Evolutionary conservation across 2,113 vertebrate species (phyloP), one percentile per base, ranked within the genome.

Genomic region (Semnornis frantzii): DNA sequence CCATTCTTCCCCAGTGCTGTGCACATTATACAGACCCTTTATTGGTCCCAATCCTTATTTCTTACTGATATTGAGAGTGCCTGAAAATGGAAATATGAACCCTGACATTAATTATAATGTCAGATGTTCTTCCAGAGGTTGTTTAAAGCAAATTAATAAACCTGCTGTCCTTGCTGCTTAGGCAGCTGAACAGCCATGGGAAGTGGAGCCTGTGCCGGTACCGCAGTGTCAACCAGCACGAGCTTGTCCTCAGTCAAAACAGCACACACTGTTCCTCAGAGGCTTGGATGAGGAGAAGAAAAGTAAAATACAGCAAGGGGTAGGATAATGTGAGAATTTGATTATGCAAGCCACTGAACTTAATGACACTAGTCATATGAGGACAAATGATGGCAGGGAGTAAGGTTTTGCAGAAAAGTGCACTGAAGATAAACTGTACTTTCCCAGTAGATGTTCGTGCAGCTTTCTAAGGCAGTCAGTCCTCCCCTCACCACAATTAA

Each of bases 291-390:
- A 92, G 82, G 3, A 71, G 60, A 81, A 80, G 70, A 12, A 34
- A 85, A 82, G 72, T 48, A 69, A 87, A 92, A 77, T 7, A 62
- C 58, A 62, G 44, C 28, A 27, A 69, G 59, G 62, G 39, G 69
- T 13, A 57, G 70, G 59, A 87, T 59, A 84, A 84, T 28, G n/a
- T 63, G 75, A 94, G 78, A 82, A 52, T 12, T 82, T 82, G 92
- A 93, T 92, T 89, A 93, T 71, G 71, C 57, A 87, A 93, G 48
- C 72, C 79, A 83, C 94, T 88, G 74, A 80, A 95, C 60, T 75
- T 77, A 91, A 91, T 71, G 72, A 69, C 87, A 89, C 44, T 44
- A 75, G 73, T 91, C 69, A 69, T 74, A 72, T 1, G 28, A 78
- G 79, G 76, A 88, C 52, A 82, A 87, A 85, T 78, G 54, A 44